phyloP scores from a whole-genome alignment of 2,888 invertebrate species.

The Dolichopus griseipennis region DNA sequence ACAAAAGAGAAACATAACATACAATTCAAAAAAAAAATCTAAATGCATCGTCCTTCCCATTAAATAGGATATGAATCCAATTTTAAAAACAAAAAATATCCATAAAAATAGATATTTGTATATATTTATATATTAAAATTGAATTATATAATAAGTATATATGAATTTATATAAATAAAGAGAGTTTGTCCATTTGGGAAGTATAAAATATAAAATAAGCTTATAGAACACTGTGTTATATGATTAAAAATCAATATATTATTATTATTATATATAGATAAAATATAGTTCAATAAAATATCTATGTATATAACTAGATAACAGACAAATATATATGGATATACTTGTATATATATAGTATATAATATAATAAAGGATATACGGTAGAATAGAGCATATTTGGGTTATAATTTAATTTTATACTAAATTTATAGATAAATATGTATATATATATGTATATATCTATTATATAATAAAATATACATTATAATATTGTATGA shows the following conservation, averaged over 20 bases:
- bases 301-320: too few relatives aligned
- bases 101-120: too few relatives aligned
- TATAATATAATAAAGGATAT: neutral
- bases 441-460: too few relatives aligned
- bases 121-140: too few relatives aligned
- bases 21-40: neutral
- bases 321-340: neutral
- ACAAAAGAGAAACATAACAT: neutral
- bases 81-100: too few relatives aligned
- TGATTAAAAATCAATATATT: neutral
- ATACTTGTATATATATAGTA: neutral
- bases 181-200: too few relatives aligned
- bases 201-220: neutral
- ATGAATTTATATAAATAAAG: too few relatives aligned
- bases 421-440: neutral
- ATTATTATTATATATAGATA: too few relatives aligned
- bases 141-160: too few relatives aligned
- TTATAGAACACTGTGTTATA: neutral
- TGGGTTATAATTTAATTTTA: neutral
- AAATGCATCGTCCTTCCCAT: neutral
- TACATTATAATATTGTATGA: too few relatives aligned
- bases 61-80: neutral
- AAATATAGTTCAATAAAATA: too few relatives aligned
- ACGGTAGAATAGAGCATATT: neutral
- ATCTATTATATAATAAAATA: too few relatives aligned